Percentiles rank a stretch among this genome's conserved stretches.
Conservation (phyloP, 1,140 invertebrate genomes). For the Harpegnathos saltator region DNA sequence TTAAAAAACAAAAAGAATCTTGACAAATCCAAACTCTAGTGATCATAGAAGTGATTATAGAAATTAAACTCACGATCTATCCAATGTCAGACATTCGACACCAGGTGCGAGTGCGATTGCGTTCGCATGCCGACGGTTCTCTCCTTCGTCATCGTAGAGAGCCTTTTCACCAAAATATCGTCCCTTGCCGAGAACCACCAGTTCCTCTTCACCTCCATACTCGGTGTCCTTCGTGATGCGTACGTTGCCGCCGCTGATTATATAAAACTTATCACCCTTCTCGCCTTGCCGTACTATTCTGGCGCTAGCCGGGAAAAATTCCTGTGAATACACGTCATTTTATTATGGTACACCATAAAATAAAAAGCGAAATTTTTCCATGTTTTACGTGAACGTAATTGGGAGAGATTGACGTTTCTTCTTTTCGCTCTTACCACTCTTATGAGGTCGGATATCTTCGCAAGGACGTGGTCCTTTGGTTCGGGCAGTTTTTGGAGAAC, state of each 20-base stretch:
- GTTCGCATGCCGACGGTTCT: conserved; percentile 94
- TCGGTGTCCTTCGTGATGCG: conserved; percentile 90
- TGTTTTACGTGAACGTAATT: background rate
- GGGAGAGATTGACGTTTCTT: background rate
- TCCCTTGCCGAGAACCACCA: conserved; percentile 89
- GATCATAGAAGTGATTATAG: background rate
- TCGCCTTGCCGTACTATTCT: conserved; percentile 97
- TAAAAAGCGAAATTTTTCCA: background rate
- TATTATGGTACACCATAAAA: conserved; percentile 4
- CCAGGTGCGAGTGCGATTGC: conserved; percentile 94
- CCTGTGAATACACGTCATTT: conserved; percentile 84
- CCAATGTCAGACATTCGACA: conserved; percentile 95
- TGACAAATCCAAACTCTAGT: too few species aligned
- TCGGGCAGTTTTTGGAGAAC: conserved; percentile 93
- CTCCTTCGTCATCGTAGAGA: conserved; percentile 88
- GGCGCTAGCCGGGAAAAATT: conserved; percentile 94
- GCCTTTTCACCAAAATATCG: conserved; percentile 94
- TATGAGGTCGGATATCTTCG: conserved; percentile 95
- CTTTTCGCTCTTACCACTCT: conserved; percentile 91
- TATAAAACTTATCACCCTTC: conserved; percentile 97
- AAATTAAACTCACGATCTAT: conserved; percentile 89
- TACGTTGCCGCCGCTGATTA: conserved; percentile 96
- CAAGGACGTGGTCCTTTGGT: conserved; percentile 88
- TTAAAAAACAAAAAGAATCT: background rate
- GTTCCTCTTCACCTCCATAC: conserved; percentile 86